Evolutionary conservation across 2,888 invertebrate genomes (phyloP), one percentile per base, ranked within the genome.

Genomic region (Bedellia somnulentella): DNA sequence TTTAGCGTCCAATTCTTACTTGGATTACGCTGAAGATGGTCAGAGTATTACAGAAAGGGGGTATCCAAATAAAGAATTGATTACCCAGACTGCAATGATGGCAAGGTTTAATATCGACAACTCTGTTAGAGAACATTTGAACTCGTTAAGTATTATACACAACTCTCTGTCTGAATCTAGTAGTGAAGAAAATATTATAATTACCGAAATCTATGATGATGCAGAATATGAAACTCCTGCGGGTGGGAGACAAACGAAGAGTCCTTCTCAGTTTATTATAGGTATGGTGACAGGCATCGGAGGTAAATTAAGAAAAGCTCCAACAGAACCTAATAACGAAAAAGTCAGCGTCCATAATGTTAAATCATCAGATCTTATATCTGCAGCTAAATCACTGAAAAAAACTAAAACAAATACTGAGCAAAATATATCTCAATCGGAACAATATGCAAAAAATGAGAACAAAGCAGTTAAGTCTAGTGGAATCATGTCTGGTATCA

Each of bases 1-100:
- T 46, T 45, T 68, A 44, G 55, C 66, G 30, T 64, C 68, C 30
- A 61, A 70, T 45, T 57, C 62, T 37, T 70, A 62, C 47, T 46
- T 66, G 45, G 60, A 61, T 37, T 70, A 47, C 31, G 60, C 51
- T 22, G 68, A 71, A 39, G 67, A 71, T 29, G 66, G 44, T 27
- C 62, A 66, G 15, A 67, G 63, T 41, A 62, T 64, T 13, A 60
- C 59, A 15, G 52, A 66, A 35, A 52, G 68, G 38, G 51, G 52
- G n/a, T 46, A 60, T 38, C 50, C 56, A 12, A 52, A 57, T 4
- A 68, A 58, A 41, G 58, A 56, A 41, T 46, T 76, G 30, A 57
- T 54, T 25, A 55, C 60, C 31, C 76, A 76, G 43, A 63, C 67
- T 1, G 58, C 56, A 2, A 70, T 70, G 67, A 77, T 75, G 76